phyloP scores from a whole-genome alignment of 2,888 invertebrate species.

The Petrophora chlorosata region DNA sequence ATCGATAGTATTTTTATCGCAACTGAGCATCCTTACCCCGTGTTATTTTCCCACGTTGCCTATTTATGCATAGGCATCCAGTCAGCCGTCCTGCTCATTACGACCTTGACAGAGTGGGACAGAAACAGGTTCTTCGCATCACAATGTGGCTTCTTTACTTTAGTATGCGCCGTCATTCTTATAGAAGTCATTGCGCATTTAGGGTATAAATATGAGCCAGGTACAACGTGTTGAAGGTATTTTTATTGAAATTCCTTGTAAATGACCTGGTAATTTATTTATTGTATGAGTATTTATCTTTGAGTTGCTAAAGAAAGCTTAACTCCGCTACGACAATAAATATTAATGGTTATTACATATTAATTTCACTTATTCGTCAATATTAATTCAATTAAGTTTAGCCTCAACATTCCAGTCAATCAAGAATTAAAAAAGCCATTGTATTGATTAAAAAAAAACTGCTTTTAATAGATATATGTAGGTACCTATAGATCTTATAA shows the following conservation, averaged over 20 bases:
- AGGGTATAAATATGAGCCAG: background rate
- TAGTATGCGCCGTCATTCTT: slow-evolving; percentile 51
- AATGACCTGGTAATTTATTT: background rate
- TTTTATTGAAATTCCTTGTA: slow-evolving; percentile 3
- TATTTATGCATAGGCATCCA: slow-evolving; percentile 56
- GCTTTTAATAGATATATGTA: too few relatives aligned
- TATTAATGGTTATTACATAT: too few relatives aligned
- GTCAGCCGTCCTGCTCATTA: slow-evolving; percentile 40
- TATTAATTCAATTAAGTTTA: too few relatives aligned
- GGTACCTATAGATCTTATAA: too few relatives aligned
- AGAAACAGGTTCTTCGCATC: slow-evolving; percentile 41
- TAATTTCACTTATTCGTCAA: too few relatives aligned
- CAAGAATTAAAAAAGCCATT: too few relatives aligned
- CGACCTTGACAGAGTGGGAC: slow-evolving; percentile 42
- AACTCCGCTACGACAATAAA: too few relatives aligned
- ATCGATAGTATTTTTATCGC: too few relatives aligned
- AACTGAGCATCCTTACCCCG: slow-evolving; percentile 31
- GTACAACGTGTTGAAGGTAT: slow-evolving; percentile 2
- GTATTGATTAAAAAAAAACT: too few relatives aligned
- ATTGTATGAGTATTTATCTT: too few relatives aligned
- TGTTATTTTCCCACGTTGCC: slow-evolving; percentile 65
- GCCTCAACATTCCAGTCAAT: too few relatives aligned
- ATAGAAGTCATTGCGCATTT: slow-evolving; percentile 10
- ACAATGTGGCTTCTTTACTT: slow-evolving; percentile 43
- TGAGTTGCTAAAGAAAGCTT: too few relatives aligned